Evolutionary conservation across 2,888 invertebrate species (phyloP), one percentile per base, ranked within the genome.

Genomic region (Crioceris asparagi): DNA sequence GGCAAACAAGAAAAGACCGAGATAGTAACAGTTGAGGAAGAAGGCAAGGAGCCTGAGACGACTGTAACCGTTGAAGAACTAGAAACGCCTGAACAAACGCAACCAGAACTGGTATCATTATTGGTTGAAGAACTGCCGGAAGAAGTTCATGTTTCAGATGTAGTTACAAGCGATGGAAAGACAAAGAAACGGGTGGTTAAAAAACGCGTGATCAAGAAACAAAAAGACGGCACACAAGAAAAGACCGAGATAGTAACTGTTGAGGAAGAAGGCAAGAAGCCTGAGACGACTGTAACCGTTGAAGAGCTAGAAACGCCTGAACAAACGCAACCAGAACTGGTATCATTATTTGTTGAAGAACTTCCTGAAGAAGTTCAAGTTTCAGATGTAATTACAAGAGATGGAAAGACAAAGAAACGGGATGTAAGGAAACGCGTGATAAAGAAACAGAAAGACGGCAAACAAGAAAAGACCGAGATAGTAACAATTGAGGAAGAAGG

Each of bases 11-110:
- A 69, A 45, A 57, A 39, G 48, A 61, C 67, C 0, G 64, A 67
- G 58, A 67, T 69, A 31, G 55, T 61, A 31, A 67, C 67, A 8
- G 55, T 66, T 25, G 61, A 62, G 49, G 58, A 65, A 47, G 67
- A 67, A 39, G 64, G 62, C 6, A 53, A 60, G 34, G 56, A 62
- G 36, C 69, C 70, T 0, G 52, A 63, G 32, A 62, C 51, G 30
- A 57, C 60, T 26, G 55, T 60, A 29, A 47, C 47, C 7, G 55
- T 57, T 4, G 44, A 55, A 45, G 52, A 55, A 46, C 31, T 49
- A 17, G 38, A 43, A 34, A 41, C 40, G n/a, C 46, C 50, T 29
- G 49, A 39, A 33, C 38, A 40, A 19, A 23, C 15, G 14, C 23
- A 27, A 23, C 38, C 30, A 15, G 37, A 50, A 31, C 38, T 41